Base-by-base conservation (phyloP, 2,888 invertebrate species). In the Troglohyphantes excavatus region DNA sequence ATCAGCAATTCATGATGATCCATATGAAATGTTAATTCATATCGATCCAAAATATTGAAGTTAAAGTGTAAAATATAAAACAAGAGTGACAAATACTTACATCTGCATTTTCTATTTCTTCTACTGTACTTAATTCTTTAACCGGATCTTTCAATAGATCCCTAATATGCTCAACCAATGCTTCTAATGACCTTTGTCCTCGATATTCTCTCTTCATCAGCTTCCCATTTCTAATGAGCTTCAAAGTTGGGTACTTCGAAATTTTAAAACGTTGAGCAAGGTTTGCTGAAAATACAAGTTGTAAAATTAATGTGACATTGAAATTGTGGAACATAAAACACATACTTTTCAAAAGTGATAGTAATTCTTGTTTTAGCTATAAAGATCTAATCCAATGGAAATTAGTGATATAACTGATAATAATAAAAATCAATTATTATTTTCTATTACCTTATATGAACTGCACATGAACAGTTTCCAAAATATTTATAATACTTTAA, bases 231-330 rank as follows among this genome's bases (percentile, higher is more conserved):
- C 97, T 95, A 92, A 99, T 97, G 23, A 99, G 94, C 94, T 99
- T 99, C 86, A 99, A 94, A 5, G 99, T 99, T 6, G 99, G 99
- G 94, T 99, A 99, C 94, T 99, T 99, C 86, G 96, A 97, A 88
- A 99, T 98, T 93, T 98, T 98, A 94, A 98, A 99, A 92, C 97
- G 95, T 5, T 96, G 96, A 1, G 99, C 97, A 86, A 99, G 95
- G 23, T 95, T 94, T 90, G 94, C 96, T 96, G 93, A 75, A 93
- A 93, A 85, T 90, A 67, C 3, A 33, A 33, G n/a, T 26, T 33
- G 13, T 17, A 53, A 11, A 39, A 39, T n/a, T n/a, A n/a, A n/a
- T n/a, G n/a, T n/a, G n/a, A n/a, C n/a, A n/a, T n/a, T n/a, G n/a
- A n/a, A n/a, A n/a, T n/a, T n/a, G n/a, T n/a, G 27, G 27, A n/a